Evolutionary conservation across 2,888 invertebrate genomes (phyloP), one percentile per base, ranked within the genome.

Genomic region (Xylophagus ater): DNA sequence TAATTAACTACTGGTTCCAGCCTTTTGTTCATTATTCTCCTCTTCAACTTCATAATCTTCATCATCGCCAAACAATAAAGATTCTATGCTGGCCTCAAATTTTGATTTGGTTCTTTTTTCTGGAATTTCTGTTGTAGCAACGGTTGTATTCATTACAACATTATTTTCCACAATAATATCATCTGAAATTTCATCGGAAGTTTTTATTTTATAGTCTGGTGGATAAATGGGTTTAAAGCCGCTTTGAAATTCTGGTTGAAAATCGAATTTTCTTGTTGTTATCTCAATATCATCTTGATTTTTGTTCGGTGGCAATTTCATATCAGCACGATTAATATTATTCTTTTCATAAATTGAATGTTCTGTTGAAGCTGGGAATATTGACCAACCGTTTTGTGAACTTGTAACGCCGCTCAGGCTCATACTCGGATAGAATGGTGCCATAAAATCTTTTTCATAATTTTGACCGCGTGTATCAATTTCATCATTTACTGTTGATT

Each of bases 191-290:
- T 51, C 51, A 7, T 45, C 47, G 2, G 44, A 40, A 4, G 54
- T 54, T 3, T 53, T 49, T 2, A 51, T 49, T 35, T 51, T 51
- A 37, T 63, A 62, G 18, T 57, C 59, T 0, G 62, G 57, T 20
- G 65, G 62, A 54, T 82, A 83, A 37, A 80, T 76, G 1, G 80
- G 80, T 50, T 75, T 73, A 49, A 80, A 80, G 0, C 80, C 80
- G 4, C 79, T 76, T 47, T 75, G 74, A 13, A 80, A 56, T 49
- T 78, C 74, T 0, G 80, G 80, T 46, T 76, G 76, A 49, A 80
- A 80, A 51, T 79, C 76, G 49, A 78, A 78, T 41, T 68, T 65
- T 39, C 64, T 68, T 4, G 68, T 66, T 0, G 67, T 62, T 4
- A 60, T 59, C 18, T 51, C 53, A n/a, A 49, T 45, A 2, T 49